A percentile compares a stretch with the other conserved stretches of the same genome.
Conservation (phyloP, 2,797 vertebrate genomes). For the Molossus alvarezi region DNA sequence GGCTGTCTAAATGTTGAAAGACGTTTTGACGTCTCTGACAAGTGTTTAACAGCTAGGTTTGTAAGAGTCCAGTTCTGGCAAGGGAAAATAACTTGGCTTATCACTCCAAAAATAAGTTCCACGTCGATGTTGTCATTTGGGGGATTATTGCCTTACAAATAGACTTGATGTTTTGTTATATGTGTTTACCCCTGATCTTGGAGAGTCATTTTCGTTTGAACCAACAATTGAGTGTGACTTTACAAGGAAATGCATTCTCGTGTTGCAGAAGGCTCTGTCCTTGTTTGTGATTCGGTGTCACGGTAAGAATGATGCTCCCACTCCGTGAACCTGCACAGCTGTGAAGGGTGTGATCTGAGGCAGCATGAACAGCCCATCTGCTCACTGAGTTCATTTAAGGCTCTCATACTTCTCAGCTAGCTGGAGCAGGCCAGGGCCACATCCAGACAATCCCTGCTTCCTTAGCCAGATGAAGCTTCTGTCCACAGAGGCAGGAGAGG, state of each 20-base stretch:
- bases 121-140: slow-evolving; percentile 3
- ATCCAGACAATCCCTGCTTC: slow-evolving; percentile 71
- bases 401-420: slow-evolving; percentile 48
- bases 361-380: not conserved
- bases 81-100: slow-evolving; percentile 73
- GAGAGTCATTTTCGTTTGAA: slow-evolving; percentile 42
- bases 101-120: slow-evolving; percentile 69
- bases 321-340: not conserved
- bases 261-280: slow-evolving; percentile 32
- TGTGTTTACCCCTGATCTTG: not conserved
- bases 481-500: slow-evolving; percentile 45
- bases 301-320: not conserved
- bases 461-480: slow-evolving; percentile 70
- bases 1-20: slow-evolving; percentile 79
- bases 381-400: slow-evolving; percentile 58
- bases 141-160: slow-evolving; percentile 36
- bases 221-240: slow-evolving; percentile 47
- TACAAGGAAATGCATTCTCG: slow-evolving; percentile 44
- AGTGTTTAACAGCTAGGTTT: slow-evolving; percentile 76
- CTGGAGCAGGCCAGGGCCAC: slow-evolving; percentile 70
- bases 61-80: slow-evolving; percentile 58
- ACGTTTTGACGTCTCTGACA: slow-evolving; percentile 79
- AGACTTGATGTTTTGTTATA: slow-evolving; percentile 55
- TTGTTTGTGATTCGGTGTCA: slow-evolving; percentile 50
- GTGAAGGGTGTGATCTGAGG: not conserved